Base-by-base conservation (phyloP, 2,888 invertebrate genomes). In the Spodoptera picta region DNA sequence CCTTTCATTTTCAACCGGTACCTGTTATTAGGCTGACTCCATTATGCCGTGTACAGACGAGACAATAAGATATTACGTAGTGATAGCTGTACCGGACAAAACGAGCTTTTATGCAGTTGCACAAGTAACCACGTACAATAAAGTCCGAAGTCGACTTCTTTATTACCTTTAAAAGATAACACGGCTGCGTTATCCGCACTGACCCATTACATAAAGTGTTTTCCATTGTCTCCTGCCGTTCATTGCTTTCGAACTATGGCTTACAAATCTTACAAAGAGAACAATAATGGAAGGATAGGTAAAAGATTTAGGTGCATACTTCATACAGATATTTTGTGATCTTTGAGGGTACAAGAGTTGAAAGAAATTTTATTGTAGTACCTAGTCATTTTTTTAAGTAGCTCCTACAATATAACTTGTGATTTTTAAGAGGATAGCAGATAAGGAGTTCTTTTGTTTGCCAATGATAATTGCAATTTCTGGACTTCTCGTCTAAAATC, bases 171-270 rank as follows among this genome's bases (percentile, higher is more conserved):
- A 79, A 81, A 79, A 87, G 92, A 92, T 92, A 93, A 90, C 85
- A 83, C 83, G 81, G 82, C 84, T 84, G 77, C 80, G 87, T 85
- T 91, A 86, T 90, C 90, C 87, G 82, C 88, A 89, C 86, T 85
- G 79, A 86, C 82, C 91, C 92, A 92, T 93, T 92, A 91, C 89
- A 83, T 84, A 88, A 90, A 91, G 88, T 90, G 88, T 87, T 85
- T 82, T 80, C 89, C 82, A 88, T 91, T 92, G 92, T 92, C 85
- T 85, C 77, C 75, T 65, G 65, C 70, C 69, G 69, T 81, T 83
- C 76, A 83, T 82, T 80, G 78, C 80, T 68, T 73, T 77, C 59
- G 27, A 73, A 67, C 71, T 73, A 66, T 63, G 52, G 52, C 65
- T 63, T 60, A 78, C 76, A 75, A 80, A 77, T 75, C 69, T 66